Evolutionary conservation across 2,113 vertebrate genomes (phyloP).

Genomic region (Grammomys surdaster): DNA sequence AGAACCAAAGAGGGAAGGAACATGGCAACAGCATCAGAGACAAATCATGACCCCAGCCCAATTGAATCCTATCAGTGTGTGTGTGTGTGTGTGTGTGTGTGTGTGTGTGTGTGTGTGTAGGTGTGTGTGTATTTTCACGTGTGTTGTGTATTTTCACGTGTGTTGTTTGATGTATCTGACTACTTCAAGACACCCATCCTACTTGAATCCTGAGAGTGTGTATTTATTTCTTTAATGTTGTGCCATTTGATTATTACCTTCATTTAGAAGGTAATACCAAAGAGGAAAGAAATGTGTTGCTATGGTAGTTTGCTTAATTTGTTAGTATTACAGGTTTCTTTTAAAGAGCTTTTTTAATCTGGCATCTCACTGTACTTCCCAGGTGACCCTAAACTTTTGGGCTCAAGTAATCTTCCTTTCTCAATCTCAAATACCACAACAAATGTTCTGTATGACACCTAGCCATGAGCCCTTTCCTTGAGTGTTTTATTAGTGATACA

Average conservation of each 20-base stretch:
- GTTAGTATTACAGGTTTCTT: not conserved
- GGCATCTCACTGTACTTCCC: not conserved
- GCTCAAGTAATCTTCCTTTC: not conserved
- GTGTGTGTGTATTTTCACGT: too few species aligned
- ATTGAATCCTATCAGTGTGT: not conserved
- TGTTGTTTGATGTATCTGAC: not conserved
- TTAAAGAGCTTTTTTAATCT: not conserved
- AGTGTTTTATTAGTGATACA: not conserved
- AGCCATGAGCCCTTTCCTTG: not conserved
- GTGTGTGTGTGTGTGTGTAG: too few species aligned
- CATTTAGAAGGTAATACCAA: not conserved
- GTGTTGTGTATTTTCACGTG: not conserved
- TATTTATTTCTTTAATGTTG: constrained; percentile 8
- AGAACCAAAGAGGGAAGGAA: not conserved
- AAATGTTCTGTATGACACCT: not conserved
- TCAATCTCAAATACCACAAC: not conserved
- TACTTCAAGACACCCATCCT: not conserved
- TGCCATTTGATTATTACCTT: not conserved
- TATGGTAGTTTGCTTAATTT: not conserved
- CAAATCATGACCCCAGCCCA: not conserved
- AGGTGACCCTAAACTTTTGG: not conserved
- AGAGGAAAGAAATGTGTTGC: constrained; percentile 2
- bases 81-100: not conserved
- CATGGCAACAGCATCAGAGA: not conserved
- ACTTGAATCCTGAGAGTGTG: not conserved